phyloP scores from a whole-genome alignment of 2,888 invertebrate species.

The Coleophora deauratella region DNA sequence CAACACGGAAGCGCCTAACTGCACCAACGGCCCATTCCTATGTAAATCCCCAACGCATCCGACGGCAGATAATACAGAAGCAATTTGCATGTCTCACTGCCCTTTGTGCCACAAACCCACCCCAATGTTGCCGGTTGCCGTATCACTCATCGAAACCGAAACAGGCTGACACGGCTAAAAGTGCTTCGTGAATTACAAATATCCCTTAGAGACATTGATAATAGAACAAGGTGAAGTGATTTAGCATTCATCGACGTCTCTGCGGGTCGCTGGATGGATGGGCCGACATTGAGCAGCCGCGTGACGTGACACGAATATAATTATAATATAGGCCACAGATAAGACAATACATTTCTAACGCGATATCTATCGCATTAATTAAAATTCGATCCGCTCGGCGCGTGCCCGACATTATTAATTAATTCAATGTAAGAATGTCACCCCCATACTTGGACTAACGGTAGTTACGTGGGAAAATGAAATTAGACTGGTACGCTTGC shows the following conservation, averaged over 20 bases:
- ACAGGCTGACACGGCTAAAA: too few relatives aligned
- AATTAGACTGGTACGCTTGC: neutral
- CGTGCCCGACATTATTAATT: conserved; percentile 20
- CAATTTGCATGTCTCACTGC: conserved; percentile 62
- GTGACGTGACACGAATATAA: conserved; percentile 39
- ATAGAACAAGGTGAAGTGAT: conserved; percentile 38
- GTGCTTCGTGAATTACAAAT: conserved; percentile 39
- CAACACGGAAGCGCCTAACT: conserved; percentile 50
- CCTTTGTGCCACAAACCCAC: conserved; percentile 45
- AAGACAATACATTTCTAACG: conserved; percentile 33
- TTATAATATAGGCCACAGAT: conserved; percentile 38
- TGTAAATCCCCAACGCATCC: conserved; percentile 61
- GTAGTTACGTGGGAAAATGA: conserved; percentile 1
- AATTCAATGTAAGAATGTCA: conserved; percentile 13
- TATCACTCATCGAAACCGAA: conserved; percentile 21
- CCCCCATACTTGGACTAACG: conserved; percentile 8
- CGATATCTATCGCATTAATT: conserved; percentile 46
- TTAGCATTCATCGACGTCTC: conserved; percentile 35
- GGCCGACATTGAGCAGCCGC: conserved; percentile 24
- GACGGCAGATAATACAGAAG: conserved; percentile 52
- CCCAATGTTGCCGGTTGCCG: conserved; percentile 9
- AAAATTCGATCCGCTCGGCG: conserved; percentile 43
- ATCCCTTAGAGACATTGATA: conserved; percentile 39
- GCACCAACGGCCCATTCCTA: conserved; percentile 58
- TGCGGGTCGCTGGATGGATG: conserved; percentile 19